These are phyloP conservation scores for Biston stratarius DNA, from an alignment of 2,888 invertebrate genomes.

Conservation along the genomic window DNA sequence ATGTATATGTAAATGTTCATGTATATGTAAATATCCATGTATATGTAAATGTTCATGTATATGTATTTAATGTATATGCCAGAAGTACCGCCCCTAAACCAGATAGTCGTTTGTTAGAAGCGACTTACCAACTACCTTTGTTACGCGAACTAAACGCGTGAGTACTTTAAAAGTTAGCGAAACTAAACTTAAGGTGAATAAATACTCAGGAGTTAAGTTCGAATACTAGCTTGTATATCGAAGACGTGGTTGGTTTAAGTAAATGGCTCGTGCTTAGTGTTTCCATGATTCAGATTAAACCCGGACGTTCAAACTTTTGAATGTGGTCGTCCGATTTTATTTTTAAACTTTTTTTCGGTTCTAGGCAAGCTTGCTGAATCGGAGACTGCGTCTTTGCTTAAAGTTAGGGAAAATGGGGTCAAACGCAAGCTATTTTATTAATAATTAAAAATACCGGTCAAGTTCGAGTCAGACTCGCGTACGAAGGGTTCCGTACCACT, in stretches of 20 bases:
- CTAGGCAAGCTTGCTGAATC: too few species aligned
- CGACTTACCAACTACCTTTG: slow-evolving; percentile 62
- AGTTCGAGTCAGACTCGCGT: too few species aligned
- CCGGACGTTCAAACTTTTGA: neutral
- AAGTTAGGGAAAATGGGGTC: too few species aligned
- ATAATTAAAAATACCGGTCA: too few species aligned
- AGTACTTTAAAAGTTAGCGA: slow-evolving; percentile 63
- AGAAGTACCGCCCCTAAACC: slow-evolving; percentile 27
- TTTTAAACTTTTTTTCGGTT: neutral
- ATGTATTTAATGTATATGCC: neutral
- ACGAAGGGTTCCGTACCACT: too few species aligned
- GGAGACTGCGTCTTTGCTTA: too few species aligned
- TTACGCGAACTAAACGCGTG: slow-evolving; percentile 58
- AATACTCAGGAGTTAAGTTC: slow-evolving; percentile 58
- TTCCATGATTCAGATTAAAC: slow-evolving; percentile 25
- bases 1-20: too few species aligned
- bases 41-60: too few species aligned
- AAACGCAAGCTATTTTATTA: too few species aligned
- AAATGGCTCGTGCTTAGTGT: slow-evolving; percentile 44
- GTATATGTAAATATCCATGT: too few species aligned
- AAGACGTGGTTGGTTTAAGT: slow-evolving; percentile 52
- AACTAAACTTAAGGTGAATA: slow-evolving; percentile 60
- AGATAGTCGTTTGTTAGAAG: slow-evolving; percentile 60
- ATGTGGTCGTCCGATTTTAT: neutral
- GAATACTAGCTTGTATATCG: slow-evolving; percentile 56